phyloP scores from a whole-genome alignment of 2,113 vertebrate genomes.

The Ptyas mucosa region DNA sequence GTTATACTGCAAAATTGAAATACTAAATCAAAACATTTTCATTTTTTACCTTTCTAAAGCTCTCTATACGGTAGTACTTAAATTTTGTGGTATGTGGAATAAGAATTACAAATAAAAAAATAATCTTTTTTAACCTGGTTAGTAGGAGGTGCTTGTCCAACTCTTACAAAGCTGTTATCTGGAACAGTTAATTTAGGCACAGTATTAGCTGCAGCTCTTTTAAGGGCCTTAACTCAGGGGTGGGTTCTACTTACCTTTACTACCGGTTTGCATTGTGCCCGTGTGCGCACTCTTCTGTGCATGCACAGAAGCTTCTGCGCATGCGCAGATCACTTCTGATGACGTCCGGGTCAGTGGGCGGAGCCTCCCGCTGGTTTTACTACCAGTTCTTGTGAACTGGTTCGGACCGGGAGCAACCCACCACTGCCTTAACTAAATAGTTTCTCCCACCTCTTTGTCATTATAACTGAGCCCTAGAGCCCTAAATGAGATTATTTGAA shows the following conservation, averaged over 20 bases:
- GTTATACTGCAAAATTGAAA: not conserved
- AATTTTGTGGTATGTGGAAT: not conserved
- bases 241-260: too few relatives aligned
- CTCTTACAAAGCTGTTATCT: not conserved
- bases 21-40: fast-evolving
- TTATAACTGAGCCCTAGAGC: not conserved
- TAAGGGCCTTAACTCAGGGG: not conserved
- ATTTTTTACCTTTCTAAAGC: not conserved
- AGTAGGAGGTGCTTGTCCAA: not conserved
- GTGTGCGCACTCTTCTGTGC: too few relatives aligned
- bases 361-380: too few relatives aligned
- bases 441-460: not conserved
- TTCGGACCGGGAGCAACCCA: too few relatives aligned
- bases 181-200: not conserved
- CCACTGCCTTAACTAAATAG: not conserved
- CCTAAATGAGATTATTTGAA: not conserved
- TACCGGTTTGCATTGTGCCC: too few relatives aligned
- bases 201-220: not conserved
- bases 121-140: not conserved
- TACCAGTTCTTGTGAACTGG: too few relatives aligned
- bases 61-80: not conserved
- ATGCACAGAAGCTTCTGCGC: too few relatives aligned
- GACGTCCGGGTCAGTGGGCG: too few relatives aligned
- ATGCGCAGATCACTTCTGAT: too few relatives aligned
- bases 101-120: not conserved